Percentiles rank a stretch among this genome's conserved stretches.
Evolutionary conservation across 2,797 vertebrate species (phyloP).

Genomic region (Natrix natrix): DNA sequence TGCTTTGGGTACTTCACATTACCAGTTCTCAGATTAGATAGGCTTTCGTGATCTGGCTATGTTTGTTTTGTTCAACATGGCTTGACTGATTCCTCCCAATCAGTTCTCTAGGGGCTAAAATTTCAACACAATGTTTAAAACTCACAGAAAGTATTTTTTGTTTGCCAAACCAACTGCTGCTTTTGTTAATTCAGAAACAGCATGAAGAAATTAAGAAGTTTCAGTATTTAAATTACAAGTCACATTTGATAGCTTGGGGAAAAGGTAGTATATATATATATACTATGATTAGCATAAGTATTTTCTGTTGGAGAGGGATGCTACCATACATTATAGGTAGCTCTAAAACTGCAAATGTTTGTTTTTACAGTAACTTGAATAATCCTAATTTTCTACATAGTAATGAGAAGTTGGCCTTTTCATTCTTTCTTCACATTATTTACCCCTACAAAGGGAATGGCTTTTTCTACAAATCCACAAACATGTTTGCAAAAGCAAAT

Average conservation of each 20-base stretch:
- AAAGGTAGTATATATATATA: background rate
- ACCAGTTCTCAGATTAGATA: background rate
- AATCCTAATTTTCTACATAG: background rate
- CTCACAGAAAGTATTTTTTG: background rate
- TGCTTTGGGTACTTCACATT: background rate
- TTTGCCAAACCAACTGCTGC: background rate
- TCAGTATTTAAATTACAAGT: background rate
- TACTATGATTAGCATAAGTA: background rate
- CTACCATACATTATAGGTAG: background rate
- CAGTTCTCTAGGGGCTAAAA: background rate
- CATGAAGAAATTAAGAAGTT: background rate
- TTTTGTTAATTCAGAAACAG: background rate
- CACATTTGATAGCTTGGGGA: background rate
- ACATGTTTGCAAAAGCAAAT: background rate
- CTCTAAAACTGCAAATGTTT: background rate
- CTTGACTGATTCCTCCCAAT: background rate
- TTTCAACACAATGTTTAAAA: background rate
- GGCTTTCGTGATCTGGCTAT: background rate
- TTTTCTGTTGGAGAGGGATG: background rate
- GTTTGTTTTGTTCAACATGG: background rate
- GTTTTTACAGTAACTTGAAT: background rate
- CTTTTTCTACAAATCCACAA: background rate
- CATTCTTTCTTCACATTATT: background rate
- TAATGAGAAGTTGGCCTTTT: background rate
- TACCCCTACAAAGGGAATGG: background rate